Evolutionary conservation across 2,113 vertebrate genomes (phyloP).

Genomic region (Colius striatus): DNA sequence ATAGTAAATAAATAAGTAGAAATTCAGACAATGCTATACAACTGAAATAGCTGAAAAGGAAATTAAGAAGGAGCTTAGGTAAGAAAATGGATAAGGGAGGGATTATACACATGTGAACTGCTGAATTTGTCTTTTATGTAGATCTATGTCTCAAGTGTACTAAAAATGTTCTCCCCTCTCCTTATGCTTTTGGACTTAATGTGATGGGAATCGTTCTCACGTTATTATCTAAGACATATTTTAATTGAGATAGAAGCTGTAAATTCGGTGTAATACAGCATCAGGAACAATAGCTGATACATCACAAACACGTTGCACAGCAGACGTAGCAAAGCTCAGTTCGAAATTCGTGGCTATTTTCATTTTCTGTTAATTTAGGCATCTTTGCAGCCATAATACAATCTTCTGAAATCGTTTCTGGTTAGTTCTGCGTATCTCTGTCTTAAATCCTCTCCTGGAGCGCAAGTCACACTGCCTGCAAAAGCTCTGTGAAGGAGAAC

Average conservation of each 20-base stretch:
- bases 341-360: constrained; percentile 24
- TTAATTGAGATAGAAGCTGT: background rate
- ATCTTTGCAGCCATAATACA: background rate
- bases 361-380: constrained; percentile 21
- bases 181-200: background rate
- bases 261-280: background rate
- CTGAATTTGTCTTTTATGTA: background rate
- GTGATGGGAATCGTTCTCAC: background rate
- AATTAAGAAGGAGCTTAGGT: background rate
- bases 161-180: background rate
- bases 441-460: constrained; percentile 8
- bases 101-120: background rate
- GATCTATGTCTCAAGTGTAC: background rate
- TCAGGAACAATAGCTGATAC: background rate
- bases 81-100: background rate
- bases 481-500: constrained; percentile 30
- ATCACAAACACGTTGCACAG: background rate
- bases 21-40: background rate
- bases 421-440: background rate
- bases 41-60: background rate
- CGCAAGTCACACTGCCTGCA: background rate
- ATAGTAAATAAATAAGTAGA: background rate
- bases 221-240: background rate
- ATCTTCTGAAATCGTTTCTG: background rate
- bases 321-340: background rate